These are phyloP conservation scores for Acanthurus tractus DNA, from an alignment of 2,797 vertebrate genomes.

Conservation along the genomic window DNA sequence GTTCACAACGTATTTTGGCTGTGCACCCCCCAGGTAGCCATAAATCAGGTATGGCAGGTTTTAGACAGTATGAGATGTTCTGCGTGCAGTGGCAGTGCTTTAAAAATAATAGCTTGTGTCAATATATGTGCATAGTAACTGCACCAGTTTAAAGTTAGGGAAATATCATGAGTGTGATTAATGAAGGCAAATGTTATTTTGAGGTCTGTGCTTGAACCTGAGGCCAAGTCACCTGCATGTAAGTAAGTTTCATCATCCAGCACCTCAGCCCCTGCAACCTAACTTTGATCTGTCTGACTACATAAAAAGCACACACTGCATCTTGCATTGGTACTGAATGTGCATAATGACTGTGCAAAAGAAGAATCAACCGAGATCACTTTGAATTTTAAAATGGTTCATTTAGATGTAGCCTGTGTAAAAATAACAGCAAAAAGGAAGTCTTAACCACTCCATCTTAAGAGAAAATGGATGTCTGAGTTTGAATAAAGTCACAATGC, in stretches of 20 bases:
- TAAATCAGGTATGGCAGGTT: too few relatives aligned
- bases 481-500: background rate
- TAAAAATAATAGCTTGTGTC: background rate
- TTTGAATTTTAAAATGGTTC: background rate
- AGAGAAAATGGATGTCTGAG: too few relatives aligned
- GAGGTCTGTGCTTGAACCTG: background rate
- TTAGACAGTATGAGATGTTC: too few relatives aligned
- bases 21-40: background rate
- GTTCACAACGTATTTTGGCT: background rate
- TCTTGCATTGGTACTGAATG: background rate
- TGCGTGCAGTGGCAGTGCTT: too few relatives aligned
- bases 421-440: background rate
- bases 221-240: background rate
- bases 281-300: background rate
- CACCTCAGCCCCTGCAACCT: background rate
- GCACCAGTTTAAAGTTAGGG: background rate
- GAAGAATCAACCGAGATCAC: background rate
- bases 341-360: background rate
- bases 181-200: background rate
- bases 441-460: background rate
- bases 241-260: background rate
- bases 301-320: background rate
- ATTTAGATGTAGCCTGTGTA: background rate
- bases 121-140: background rate
- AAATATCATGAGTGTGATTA: background rate